Percentiles rank a stretch among this genome's conserved stretches.
These are phyloP conservation scores for Myotis planiceps DNA, from an alignment of 2,797 vertebrate genomes.

Conservation along the genomic window DNA sequence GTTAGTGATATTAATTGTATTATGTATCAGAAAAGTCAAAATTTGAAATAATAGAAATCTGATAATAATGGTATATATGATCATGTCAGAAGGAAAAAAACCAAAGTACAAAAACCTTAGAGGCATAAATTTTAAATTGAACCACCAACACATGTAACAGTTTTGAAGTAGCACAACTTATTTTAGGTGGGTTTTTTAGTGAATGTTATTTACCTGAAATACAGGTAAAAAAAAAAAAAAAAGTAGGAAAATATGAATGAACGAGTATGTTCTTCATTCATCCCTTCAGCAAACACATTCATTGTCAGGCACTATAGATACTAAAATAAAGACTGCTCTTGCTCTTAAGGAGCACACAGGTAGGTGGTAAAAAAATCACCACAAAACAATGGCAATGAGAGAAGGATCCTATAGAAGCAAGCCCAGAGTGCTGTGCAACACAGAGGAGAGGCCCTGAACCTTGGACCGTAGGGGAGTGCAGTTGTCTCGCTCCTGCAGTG, in stretches of 20 bases:
- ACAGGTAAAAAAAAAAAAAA: not conserved
- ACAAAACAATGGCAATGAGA: not conserved
- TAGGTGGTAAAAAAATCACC: not conserved
- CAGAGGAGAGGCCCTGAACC: not conserved
- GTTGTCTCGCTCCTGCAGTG: not conserved
- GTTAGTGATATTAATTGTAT: slow-evolving; percentile 1
- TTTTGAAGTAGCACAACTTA: not conserved
- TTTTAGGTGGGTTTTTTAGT: not conserved
- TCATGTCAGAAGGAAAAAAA: slow-evolving; percentile 20
- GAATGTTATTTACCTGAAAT: slow-evolving; percentile 29
- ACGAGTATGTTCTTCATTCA: not conserved
- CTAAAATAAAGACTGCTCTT: not conserved
- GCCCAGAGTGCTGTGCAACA: not conserved
- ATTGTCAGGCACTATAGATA: not conserved
- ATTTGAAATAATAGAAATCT: not conserved
- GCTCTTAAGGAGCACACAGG: not conserved
- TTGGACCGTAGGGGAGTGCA: not conserved
- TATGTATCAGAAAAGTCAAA: slow-evolving; percentile 38
- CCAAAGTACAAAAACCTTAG: not conserved
- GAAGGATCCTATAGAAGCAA: not conserved
- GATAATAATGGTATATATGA: not conserved
- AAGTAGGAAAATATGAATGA: slow-evolving; percentile 5
- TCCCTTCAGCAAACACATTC: not conserved
- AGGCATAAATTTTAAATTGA: slow-evolving; percentile 37
- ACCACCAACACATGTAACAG: not conserved